Evolutionary conservation across 2,113 vertebrate species (phyloP).

Genomic region (Lanius ludovicianus): DNA sequence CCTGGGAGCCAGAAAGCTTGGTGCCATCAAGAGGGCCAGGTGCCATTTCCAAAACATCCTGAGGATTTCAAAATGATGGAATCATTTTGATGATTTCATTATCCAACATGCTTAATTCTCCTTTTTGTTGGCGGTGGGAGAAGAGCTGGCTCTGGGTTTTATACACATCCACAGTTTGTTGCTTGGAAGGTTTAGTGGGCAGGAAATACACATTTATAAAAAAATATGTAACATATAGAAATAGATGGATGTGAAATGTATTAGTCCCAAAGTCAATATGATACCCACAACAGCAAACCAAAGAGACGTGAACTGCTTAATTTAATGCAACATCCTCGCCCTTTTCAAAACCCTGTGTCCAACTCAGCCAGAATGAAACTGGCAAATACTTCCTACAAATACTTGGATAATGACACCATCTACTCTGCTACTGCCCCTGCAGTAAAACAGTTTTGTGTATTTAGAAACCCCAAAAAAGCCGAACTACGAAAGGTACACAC

Average conservation of each 20-base stretch:
- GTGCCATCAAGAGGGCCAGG: neutral
- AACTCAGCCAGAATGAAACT: neutral
- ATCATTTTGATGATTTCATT: neutral
- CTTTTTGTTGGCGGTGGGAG: neutral
- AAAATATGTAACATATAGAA: neutral
- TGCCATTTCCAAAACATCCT: neutral
- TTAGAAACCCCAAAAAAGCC: neutral
- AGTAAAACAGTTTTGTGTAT: neutral
- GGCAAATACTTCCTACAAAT: neutral
- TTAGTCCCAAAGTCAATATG: neutral
- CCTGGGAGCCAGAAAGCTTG: neutral
- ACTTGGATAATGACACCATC: neutral
- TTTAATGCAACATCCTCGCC: neutral
- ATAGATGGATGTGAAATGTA: neutral
- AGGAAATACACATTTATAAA: neutral
- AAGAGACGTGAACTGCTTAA: neutral
- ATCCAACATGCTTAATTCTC: rapidly evolving
- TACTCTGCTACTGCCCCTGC: neutral
- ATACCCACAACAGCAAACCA: neutral
- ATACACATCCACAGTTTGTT: neutral
- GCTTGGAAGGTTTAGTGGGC: neutral
- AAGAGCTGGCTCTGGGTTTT: neutral
- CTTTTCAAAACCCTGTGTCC: neutral
- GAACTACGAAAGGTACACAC: neutral
- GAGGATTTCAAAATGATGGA: neutral